phyloP scores from a whole-genome alignment of 64 coral and sea anemone species.

The Catalaphyllia jardinei region DNA sequence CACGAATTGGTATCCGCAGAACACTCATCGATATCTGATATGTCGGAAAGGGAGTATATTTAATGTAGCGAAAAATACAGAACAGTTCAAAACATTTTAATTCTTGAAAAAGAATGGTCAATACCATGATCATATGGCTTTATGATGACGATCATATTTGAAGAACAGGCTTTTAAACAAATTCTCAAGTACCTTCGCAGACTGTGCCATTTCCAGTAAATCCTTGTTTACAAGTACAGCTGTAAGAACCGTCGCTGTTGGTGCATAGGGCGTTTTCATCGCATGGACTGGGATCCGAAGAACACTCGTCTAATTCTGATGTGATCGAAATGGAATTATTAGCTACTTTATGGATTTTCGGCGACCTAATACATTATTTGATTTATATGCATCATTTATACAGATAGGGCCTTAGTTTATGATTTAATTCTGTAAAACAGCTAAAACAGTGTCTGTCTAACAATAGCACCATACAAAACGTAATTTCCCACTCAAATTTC shows the following conservation, averaged over 20 bases:
- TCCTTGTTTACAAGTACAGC: constrained; percentile 57
- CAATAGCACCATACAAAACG: too few relatives aligned
- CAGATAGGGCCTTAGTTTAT: too few relatives aligned
- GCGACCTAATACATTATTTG: too few relatives aligned
- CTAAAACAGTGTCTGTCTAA: too few relatives aligned
- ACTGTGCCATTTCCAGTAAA: constrained; percentile 48
- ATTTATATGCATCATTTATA: too few relatives aligned
- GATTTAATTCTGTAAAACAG: too few relatives aligned
- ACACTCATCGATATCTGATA: constrained; percentile 28
- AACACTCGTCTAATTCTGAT: constrained; percentile 66
- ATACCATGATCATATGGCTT: not conserved
- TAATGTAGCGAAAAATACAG: too few relatives aligned
- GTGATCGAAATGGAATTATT: not conserved
- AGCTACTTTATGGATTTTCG: too few relatives aligned
- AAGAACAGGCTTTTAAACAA: not conserved
- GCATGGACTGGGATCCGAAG: constrained; percentile 1
- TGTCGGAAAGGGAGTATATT: not conserved
- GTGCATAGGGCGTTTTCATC: constrained; percentile 35
- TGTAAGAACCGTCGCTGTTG: constrained; percentile 50
- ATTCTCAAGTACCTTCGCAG: constrained; percentile 45
- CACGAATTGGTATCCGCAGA: constrained; percentile 24
- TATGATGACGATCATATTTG: not conserved
- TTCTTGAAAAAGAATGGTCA: not conserved
- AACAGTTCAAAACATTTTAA: not conserved
- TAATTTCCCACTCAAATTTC: too few relatives aligned